These are phyloP conservation scores for Branchipolynoe longqiensis DNA, from an alignment of 2,888 invertebrate genomes.

Conservation along the genomic window DNA sequence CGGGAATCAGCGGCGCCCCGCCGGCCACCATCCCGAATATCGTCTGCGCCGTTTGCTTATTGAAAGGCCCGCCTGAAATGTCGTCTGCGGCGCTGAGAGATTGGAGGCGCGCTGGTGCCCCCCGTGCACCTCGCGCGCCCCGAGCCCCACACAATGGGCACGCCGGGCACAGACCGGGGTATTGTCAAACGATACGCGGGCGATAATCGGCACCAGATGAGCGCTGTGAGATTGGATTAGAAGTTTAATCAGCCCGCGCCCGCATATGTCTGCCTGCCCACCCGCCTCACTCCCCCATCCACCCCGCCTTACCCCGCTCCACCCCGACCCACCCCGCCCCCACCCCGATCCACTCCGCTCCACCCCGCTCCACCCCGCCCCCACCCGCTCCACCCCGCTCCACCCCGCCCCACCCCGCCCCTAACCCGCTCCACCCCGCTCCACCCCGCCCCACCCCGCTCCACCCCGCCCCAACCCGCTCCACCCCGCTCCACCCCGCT, in stretches of 20 bases:
- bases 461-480: no score
- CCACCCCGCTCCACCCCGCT: no score
- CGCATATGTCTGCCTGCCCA: conserved; percentile 52
- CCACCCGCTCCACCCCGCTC: no score
- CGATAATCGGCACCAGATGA: conserved; percentile 47
- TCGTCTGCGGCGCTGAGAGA: conserved; percentile 28
- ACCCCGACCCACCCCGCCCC: no score
- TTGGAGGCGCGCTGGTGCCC: conserved; percentile 11
- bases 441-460: no score
- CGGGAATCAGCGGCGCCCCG: neutral
- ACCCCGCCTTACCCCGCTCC: no score
- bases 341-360: no score
- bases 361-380: no score
- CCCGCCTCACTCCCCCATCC: no score
- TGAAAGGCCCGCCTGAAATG: conserved; percentile 32
- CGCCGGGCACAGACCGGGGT: conserved; percentile 16
- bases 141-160: conserved; percentile 34
- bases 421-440: no score
- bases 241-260: conserved; percentile 33
- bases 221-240: conserved; percentile 22
- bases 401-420: no score
- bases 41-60: conserved; percentile 24
- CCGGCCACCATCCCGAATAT: neutral
- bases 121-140: neutral
- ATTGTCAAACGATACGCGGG: conserved; percentile 26